Evolutionary conservation across 1,140 invertebrate genomes (phyloP).

Genomic region (Tetragonula clypearis): DNA sequence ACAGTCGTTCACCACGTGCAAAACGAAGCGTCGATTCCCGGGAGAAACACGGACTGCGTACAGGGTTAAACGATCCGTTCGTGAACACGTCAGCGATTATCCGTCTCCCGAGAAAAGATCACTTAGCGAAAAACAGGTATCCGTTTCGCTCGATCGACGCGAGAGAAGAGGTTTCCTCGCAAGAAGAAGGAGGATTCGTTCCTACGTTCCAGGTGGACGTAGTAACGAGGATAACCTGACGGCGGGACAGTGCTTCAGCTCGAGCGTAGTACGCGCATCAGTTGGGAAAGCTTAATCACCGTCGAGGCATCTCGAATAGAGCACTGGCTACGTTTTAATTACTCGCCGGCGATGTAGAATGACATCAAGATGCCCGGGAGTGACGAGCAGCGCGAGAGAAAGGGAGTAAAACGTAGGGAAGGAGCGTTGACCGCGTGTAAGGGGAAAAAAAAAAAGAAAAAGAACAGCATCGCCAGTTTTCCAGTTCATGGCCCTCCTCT

Average conservation of each 20-base stretch:
- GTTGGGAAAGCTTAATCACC: conserved; percentile 67
- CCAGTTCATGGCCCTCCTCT: conserved; percentile 36
- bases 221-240: conserved; percentile 32
- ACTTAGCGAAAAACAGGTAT: not conserved
- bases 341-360: conserved; percentile 62
- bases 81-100: not conserved
- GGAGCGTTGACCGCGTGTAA: conserved; percentile 59
- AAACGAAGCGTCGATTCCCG: no score
- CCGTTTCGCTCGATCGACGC: not conserved
- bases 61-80: no score
- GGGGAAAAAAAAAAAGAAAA: not conserved
- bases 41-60: no score
- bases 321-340: conserved; percentile 76
- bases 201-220: conserved; percentile 12
- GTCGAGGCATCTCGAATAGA: conserved; percentile 69
- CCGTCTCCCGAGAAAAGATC: not conserved
- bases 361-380: conserved; percentile 68
- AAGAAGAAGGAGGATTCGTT: not conserved
- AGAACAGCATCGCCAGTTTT: conserved; percentile 40
- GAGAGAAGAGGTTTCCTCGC: no score
- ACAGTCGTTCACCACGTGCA: no score
- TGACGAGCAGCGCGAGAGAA: conserved; percentile 13
- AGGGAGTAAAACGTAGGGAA: not conserved
- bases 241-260: conserved; percentile 36
- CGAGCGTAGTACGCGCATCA: conserved; percentile 55